phyloP scores from a whole-genome alignment of 1,140 invertebrate genomes.

The Cotesia chilonis region DNA sequence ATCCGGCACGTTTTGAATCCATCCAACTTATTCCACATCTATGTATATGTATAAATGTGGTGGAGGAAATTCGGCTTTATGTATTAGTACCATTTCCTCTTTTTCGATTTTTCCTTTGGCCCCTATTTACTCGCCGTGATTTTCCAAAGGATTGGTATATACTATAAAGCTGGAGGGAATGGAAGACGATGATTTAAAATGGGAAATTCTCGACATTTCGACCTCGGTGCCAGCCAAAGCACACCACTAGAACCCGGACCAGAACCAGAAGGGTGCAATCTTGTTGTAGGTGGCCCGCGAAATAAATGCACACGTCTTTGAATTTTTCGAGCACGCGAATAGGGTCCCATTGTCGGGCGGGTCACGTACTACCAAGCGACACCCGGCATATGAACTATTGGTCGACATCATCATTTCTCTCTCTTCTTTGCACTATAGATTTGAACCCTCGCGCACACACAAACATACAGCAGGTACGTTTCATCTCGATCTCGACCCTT shows the following conservation, averaged over 20 bases:
- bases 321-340: slow-evolving; percentile 45
- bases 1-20: slow-evolving; percentile 20
- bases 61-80: not conserved
- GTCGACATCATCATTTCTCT: slow-evolving; percentile 45
- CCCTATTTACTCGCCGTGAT: not conserved
- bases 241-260: not conserved
- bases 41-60: not conserved
- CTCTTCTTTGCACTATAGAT: not conserved
- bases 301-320: slow-evolving; percentile 51
- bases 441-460: not conserved
- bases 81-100: slow-evolving; percentile 1
- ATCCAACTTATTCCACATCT: not conserved
- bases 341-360: slow-evolving; percentile 45
- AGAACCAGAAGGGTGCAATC: slow-evolving; percentile 42
- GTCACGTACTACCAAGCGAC: slow-evolving; percentile 48
- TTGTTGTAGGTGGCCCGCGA: slow-evolving; percentile 40
- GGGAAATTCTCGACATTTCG: slow-evolving; percentile 23
- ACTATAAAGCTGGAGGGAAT: no score
- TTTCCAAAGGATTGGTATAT: slow-evolving; percentile 9
- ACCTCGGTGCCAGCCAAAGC: slow-evolving; percentile 9
- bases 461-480: not conserved
- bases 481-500: slow-evolving; percentile 9
- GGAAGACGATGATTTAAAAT: slow-evolving; percentile 1
- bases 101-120: slow-evolving; percentile 4
- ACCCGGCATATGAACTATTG: slow-evolving; percentile 54